Percentiles rank a stretch among this genome's conserved stretches.
Conservation (phyloP, 1,140 invertebrate species). For the Eufriesea mexicana region DNA sequence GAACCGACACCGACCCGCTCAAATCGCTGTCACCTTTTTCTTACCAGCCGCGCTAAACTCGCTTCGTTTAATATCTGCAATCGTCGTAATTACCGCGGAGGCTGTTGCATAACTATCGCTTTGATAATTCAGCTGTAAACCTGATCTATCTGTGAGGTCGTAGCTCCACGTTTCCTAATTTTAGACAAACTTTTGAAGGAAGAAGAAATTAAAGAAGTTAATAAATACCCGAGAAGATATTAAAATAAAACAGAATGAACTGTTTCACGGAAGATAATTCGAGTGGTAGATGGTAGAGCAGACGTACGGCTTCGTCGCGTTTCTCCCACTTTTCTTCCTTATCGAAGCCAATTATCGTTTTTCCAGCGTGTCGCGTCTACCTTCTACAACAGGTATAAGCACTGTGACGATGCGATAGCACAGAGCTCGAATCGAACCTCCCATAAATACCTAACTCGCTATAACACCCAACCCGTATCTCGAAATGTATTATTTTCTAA, state of each 20-base stretch:
- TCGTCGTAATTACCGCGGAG: neutral
- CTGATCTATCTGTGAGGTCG: neutral
- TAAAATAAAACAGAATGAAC: no score
- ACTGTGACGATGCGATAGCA: no score
- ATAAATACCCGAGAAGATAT: no score
- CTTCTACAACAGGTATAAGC: no score
- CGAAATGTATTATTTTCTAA: no score
- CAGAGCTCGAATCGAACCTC: neutral
- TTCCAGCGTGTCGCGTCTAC: neutral
- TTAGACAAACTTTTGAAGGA: no score
- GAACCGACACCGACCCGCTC: neutral
- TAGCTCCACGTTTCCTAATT: no score
- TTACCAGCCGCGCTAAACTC: neutral
- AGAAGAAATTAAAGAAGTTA: no score
- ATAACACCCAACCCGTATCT: no score
- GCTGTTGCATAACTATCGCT: neutral
- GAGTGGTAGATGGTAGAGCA: neutral
- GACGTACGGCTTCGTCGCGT: slow-evolving; percentile 7
- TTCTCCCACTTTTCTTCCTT: neutral
- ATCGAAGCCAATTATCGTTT: slow-evolving; percentile 19
- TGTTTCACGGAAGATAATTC: neutral
- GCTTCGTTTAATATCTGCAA: neutral
- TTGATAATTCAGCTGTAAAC: neutral
- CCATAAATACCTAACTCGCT: no score
- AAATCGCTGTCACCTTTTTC: neutral